Conservation (phyloP, 2,113 vertebrate species). For the Burhinus bistriatus region DNA sequence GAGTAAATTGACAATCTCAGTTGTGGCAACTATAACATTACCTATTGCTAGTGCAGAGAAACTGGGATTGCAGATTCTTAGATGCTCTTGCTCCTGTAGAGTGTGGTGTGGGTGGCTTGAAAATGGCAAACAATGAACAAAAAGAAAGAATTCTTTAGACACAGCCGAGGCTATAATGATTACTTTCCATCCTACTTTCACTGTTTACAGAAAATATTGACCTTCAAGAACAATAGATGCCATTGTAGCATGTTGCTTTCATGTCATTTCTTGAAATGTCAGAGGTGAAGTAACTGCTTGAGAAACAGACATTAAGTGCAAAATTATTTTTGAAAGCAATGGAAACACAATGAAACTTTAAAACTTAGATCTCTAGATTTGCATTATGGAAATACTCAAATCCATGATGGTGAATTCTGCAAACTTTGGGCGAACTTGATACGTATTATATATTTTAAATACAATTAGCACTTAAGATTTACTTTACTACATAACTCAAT, state of each 20-base stretch:
- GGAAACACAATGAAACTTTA: background rate
- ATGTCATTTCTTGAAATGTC: background rate
- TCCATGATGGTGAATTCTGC: background rate
- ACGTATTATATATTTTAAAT: background rate
- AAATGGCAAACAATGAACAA: background rate
- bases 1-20: background rate
- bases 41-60: background rate
- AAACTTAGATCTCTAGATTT: background rate
- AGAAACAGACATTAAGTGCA: background rate
- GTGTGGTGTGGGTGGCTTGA: background rate
- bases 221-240: background rate
- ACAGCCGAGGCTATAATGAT: background rate
- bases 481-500: background rate
- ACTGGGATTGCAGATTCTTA: background rate
- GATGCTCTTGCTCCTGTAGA: background rate
- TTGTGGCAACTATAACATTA: background rate
- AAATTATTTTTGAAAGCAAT: background rate
- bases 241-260: background rate
- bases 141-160: background rate
- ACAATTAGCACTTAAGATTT: background rate
- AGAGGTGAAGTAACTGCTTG: background rate
- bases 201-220: background rate
- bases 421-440: background rate
- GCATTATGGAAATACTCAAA: background rate
- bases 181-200: background rate